Conservation (phyloP, 2,888 invertebrate species). For the Cepaea hortensis region DNA sequence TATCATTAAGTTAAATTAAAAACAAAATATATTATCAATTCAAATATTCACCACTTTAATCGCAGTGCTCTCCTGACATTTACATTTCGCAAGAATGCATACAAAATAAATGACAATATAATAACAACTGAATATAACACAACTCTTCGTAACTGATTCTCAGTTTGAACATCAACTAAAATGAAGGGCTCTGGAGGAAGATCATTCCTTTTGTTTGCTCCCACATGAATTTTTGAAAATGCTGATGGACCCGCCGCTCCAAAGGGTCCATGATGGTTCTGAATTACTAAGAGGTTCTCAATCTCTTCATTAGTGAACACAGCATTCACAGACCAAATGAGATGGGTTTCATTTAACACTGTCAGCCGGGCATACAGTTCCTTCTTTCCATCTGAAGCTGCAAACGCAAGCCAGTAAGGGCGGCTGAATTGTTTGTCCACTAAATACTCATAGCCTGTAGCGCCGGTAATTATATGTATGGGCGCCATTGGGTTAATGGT, state of each 20-base stretch:
- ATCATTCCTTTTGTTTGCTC: not conserved
- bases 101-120: conserved; percentile 22
- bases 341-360: conserved; percentile 63
- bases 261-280: conserved; percentile 64
- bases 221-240: conserved; percentile 23
- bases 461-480: conserved; percentile 67
- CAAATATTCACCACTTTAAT: not conserved
- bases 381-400: conserved; percentile 56
- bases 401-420: conserved; percentile 65
- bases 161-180: conserved; percentile 25
- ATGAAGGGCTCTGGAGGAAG: conserved; percentile 40
- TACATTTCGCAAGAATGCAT: conserved; percentile 34
- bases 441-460: conserved; percentile 62
- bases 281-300: conserved; percentile 63
- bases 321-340: conserved; percentile 64
- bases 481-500: conserved; percentile 68
- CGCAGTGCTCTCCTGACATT: conserved; percentile 22
- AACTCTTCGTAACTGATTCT: conserved; percentile 5
- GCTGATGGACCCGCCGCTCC: conserved; percentile 52
- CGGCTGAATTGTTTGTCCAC: conserved; percentile 57
- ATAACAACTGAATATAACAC: conserved; percentile 28
- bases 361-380: conserved; percentile 64
- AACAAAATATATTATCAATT: no score
- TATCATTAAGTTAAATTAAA: no score
- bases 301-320: conserved; percentile 62